Evolutionary conservation across 1,140 invertebrate species (phyloP), one percentile per base, ranked within the genome.

Genomic region (Leptinotarsa lineolata): DNA sequence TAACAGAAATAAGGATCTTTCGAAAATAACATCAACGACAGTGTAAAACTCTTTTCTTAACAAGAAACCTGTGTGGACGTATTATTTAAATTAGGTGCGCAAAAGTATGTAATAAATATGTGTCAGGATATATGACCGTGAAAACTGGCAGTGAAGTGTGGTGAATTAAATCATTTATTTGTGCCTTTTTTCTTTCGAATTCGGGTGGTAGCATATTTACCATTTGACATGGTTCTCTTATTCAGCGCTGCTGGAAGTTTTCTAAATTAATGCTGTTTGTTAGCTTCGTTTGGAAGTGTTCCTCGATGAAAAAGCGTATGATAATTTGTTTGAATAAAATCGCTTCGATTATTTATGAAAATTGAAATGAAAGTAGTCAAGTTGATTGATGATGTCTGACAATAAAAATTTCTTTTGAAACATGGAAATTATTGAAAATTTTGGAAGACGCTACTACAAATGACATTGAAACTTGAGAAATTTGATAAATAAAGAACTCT

Each of bases 161-260:
- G 74, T 67, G 70, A 75, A 75, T 75, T 72, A 58, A 68, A 75
- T 72, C 74, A 72, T 75, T 75, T 75, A 68, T 75, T n/a, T 75
- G 60, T 16, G n/a, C 48, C 48, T 54, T 68, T 68, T 74, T 71
- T 74, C 70, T 48, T 67, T 74, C 69, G 63, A 74, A 74, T 74
- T 74, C 73, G 68, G 73, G 73, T 74, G 66, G 69, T 46, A 71
- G 73, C 68, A 74, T 74, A 74, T 74, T 70, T 70, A 61, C 67
- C 61, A 74, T 74, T 74, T 15, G 73, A 24, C 54, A 70, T 61
- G 73, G 59, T 21, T 70, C 45, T 65, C 63, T n/a, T 30, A 61
- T 61, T 61, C 60, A 30, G 63, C 63, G 63, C 63, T 65, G 63
- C 63, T 65, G 63, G 63, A 65, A 21, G 24, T 18, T 15, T 54